phyloP scores from a whole-genome alignment of 2,888 invertebrate species.

The Caenorhabditis parvicauda region DNA sequence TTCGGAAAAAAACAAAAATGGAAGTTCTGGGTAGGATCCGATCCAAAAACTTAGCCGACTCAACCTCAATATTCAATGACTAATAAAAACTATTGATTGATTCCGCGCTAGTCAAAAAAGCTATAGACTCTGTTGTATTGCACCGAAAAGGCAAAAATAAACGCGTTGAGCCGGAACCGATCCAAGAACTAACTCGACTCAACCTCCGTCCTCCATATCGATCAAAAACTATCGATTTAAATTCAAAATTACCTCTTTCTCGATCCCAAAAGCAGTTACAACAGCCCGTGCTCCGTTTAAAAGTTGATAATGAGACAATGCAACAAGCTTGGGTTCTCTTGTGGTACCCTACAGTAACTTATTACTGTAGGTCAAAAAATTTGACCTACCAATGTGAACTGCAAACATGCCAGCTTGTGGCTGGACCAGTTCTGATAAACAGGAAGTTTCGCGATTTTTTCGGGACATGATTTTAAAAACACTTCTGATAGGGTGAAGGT shows the following conservation, averaged over 20 bases:
- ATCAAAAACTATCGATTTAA: constrained; percentile 4
- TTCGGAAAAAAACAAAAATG: not conserved
- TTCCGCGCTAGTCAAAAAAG: too few relatives aligned
- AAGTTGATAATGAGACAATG: constrained; percentile 58
- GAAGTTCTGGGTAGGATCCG: not conserved
- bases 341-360: constrained; percentile 53
- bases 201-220: constrained; percentile 11
- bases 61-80: too few relatives aligned
- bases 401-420: constrained; percentile 53
- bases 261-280: constrained; percentile 48
- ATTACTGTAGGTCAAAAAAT: too few relatives aligned
- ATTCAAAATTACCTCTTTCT: constrained; percentile 18
- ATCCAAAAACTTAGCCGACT: too few relatives aligned
- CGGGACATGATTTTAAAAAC: constrained; percentile 44
- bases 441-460: constrained; percentile 49
- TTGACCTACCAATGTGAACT: constrained; percentile 52
- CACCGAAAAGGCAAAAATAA: too few relatives aligned
- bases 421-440: constrained; percentile 50
- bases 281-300: constrained; percentile 55
- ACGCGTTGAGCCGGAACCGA: too few relatives aligned
- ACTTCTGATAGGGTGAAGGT: constrained; percentile 57
- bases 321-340: constrained; percentile 51
- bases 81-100: too few relatives aligned
- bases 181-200: too few relatives aligned
- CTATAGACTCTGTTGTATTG: too few relatives aligned